A percentile compares a stretch with the other conserved stretches of the same genome.
These are phyloP conservation scores for Gobio gobio DNA, from an alignment of 2,113 vertebrate species.

Conservation along the genomic window DNA sequence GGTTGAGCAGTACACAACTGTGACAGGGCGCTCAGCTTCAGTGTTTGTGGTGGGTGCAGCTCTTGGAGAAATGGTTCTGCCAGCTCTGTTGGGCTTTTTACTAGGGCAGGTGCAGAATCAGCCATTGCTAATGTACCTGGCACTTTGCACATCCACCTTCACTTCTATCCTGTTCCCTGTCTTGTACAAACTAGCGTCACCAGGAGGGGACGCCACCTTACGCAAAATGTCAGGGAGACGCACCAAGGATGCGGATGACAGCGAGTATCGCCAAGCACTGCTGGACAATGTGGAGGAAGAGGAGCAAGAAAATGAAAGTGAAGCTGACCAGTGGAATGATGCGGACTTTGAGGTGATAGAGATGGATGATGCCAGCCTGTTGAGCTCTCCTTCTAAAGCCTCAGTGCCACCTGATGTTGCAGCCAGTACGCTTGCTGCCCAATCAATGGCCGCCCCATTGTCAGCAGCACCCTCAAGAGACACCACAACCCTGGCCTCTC, in stretches of 20 bases:
- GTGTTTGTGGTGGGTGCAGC: constrained; percentile 86
- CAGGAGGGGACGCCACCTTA: not conserved
- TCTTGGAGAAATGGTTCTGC: constrained; percentile 92
- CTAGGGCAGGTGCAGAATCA: constrained; percentile 71
- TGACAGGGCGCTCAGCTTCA: constrained; percentile 80
- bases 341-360: constrained; percentile 89
- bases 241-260: constrained; percentile 60
- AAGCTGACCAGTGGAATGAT: constrained; percentile 82
- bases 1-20: constrained; percentile 90
- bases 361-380: constrained; percentile 78
- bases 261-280: constrained; percentile 81
- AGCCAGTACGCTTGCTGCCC: constrained; percentile 33
- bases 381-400: constrained; percentile 68
- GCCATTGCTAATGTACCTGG: constrained; percentile 84
- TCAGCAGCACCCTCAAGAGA: not conserved
- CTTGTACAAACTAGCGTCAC: constrained; percentile 84
- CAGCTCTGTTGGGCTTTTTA: constrained; percentile 80
- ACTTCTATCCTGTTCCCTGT: constrained; percentile 88
- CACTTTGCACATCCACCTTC: constrained; percentile 72
- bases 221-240: constrained; percentile 47
- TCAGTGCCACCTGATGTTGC: constrained; percentile 32
- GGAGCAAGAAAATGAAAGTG: constrained; percentile 72
- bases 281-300: constrained; percentile 78
- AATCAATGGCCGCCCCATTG: not conserved
- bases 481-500: not conserved